phyloP scores from a whole-genome alignment of 2,888 invertebrate species.

The Galerucella nymphaeae region DNA sequence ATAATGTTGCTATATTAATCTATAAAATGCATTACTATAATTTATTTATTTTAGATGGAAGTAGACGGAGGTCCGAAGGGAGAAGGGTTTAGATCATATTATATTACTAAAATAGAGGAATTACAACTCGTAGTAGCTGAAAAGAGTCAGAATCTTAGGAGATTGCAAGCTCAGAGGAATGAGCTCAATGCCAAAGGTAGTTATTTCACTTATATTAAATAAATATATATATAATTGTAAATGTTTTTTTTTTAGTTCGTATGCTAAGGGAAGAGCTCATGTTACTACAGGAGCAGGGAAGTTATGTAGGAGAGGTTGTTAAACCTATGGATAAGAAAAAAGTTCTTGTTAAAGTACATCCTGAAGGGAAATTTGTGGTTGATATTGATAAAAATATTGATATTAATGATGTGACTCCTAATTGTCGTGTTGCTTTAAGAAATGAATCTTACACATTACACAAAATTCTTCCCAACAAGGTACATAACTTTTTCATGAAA shows the following conservation, averaged over 20 bases:
- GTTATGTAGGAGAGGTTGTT: conserved; percentile 99
- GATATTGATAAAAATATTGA: conserved; percentile 99
- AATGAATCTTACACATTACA: conserved; percentile 99
- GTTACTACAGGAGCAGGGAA: conserved; percentile 96
- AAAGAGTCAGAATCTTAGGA: conserved; percentile 95
- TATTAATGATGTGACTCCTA: conserved; percentile 96
- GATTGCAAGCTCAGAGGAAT: conserved; percentile 97
- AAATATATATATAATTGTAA: conserved; percentile 10
- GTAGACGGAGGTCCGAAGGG: conserved; percentile 77
- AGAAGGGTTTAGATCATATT: conserved; percentile 95
- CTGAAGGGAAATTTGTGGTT: conserved; percentile 99
- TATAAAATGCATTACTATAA: conserved; percentile 5
- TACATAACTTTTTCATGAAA: conserved; percentile 50
- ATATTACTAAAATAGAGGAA: conserved; percentile 98
- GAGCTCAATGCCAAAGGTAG: conserved; percentile 97
- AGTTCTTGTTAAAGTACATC: conserved; percentile 98
- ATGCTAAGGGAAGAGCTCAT: conserved; percentile 98
- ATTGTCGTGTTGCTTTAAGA: conserved; percentile 95
- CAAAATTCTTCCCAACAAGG: conserved; percentile 98
- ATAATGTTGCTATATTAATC: conserved; percentile 3
- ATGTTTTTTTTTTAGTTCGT: conserved; percentile 77
- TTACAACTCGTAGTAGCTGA: conserved; percentile 96
- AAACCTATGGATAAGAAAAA: conserved; percentile 99
- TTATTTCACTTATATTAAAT: not conserved
- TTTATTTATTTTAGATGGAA: conserved; percentile 72